phyloP scores from a whole-genome alignment of 2,888 invertebrate genomes.

The Cordilura impudica region DNA sequence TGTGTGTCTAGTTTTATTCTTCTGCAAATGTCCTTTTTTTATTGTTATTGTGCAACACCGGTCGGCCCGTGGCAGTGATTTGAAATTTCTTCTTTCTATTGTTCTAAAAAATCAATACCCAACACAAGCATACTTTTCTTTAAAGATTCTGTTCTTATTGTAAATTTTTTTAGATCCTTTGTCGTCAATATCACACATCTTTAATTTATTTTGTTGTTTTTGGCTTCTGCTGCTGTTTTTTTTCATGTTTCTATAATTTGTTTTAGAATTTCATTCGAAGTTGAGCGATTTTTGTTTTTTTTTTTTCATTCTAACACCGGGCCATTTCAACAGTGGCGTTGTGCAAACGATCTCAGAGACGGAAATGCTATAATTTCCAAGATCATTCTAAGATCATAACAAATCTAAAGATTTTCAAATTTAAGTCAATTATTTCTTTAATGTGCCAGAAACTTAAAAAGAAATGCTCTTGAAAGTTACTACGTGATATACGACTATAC shows the following conservation, averaged over 20 bases:
- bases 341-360: neutral
- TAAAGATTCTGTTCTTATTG: conserved; percentile 4
- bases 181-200: conserved; percentile 76
- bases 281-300: conserved; percentile 55
- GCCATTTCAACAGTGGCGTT: conserved; percentile 23
- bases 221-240: conserved; percentile 62
- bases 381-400: too few relatives aligned
- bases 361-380: neutral
- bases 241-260: conserved; percentile 50
- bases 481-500: too few relatives aligned
- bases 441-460: too few relatives aligned
- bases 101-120: conserved; percentile 42
- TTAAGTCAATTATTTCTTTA: too few relatives aligned
- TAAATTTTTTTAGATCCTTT: conserved; percentile 53
- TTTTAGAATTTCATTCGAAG: conserved; percentile 57
- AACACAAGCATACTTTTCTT: conserved; percentile 13
- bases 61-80: conserved; percentile 77
- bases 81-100: conserved; percentile 64
- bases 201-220: conserved; percentile 63
- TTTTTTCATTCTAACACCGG: conserved; percentile 26
- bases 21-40: conserved; percentile 48
- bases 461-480: too few relatives aligned
- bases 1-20: conserved; percentile 24
- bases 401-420: too few relatives aligned
- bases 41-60: conserved; percentile 73